Conservation (phyloP, 2,888 invertebrate genomes). For the Acanthosoma haemorrhoidale region DNA sequence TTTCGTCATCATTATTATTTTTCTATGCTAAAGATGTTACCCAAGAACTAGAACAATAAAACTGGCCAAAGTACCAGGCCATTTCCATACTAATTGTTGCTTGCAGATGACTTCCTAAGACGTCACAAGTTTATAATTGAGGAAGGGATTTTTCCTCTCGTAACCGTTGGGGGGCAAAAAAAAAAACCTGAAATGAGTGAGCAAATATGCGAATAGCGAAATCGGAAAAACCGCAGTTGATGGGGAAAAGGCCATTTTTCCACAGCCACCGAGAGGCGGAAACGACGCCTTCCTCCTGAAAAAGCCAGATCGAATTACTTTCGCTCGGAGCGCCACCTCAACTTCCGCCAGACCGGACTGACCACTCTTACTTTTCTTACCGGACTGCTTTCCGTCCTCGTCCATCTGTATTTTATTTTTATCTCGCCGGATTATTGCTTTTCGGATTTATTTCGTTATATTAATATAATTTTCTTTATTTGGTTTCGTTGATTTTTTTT, state of each 20-base stretch:
- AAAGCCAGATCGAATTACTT: slow-evolving; percentile 2
- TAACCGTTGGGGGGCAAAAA: too few relatives aligned
- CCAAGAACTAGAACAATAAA: too few relatives aligned
- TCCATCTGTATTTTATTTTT: background rate
- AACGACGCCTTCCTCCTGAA: background rate
- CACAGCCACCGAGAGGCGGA: background rate
- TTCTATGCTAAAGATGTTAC: too few relatives aligned
- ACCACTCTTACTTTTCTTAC: background rate
- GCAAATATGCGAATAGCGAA: background rate
- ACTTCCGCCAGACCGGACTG: background rate
- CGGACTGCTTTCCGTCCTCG: background rate
- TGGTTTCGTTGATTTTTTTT: background rate
- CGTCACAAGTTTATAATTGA: too few relatives aligned
- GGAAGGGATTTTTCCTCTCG: background rate
- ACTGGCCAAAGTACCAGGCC: too few relatives aligned
- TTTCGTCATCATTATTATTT: too few relatives aligned
- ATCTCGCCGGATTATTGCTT: too few relatives aligned
- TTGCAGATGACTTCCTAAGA: background rate
- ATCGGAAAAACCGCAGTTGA: background rate
- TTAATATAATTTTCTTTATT: background rate
- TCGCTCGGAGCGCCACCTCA: background rate
- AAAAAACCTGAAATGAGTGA: background rate
- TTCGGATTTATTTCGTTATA: too few relatives aligned
- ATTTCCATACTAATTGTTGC: background rate
- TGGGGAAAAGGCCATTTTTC: background rate